Evolutionary conservation across 2,888 invertebrate species (phyloP), one percentile per base, ranked within the genome.

Genomic region (Cylindroiulus punctatus): DNA sequence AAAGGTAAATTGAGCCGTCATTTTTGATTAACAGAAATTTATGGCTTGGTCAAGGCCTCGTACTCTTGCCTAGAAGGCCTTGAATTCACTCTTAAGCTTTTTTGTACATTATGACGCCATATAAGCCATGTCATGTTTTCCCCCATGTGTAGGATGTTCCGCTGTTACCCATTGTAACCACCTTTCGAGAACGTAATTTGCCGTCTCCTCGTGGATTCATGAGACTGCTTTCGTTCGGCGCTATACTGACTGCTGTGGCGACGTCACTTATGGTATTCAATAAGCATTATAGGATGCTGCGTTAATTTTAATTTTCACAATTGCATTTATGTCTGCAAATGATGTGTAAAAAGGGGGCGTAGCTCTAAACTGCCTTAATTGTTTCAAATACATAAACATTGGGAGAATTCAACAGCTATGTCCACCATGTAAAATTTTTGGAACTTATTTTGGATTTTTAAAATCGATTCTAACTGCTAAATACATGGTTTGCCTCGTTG

Each of bases 1-100:
- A 17, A 81, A 88, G 86, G 88, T 89, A 65, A 87, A 22, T 0
- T 14, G 17, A 2, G n/a, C n/a, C n/a, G n/a, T 5, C 57, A 22
- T 57, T n/a, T 0, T 57, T 22, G 8, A 22, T 26, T 65, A n/a
- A 26, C 10, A 26, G 47, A 17, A 4, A 47, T 47, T 47, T 17
- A 47, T 4, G 47, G 17, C 12, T 47, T 12, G 14, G 17, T 22
- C 57, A 22, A 22, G 22, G 57, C 65, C 10, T 26, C 10, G 65
- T 65, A 26, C 10, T 7, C 40, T 65, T 12, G 26, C 65, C 7
- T 7, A 26, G 65, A 65, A 86, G 82, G 52, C 12, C 65, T 30
- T 65, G 65, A 26, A 65, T 8, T 17, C 14, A 26, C 12, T 65
- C 10, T n/a, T 3, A 65, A 26, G 47, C 47, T 47, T 47, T 47